Base-by-base conservation (phyloP, 1,140 invertebrate genomes). In the Drosophila insularis region DNA sequence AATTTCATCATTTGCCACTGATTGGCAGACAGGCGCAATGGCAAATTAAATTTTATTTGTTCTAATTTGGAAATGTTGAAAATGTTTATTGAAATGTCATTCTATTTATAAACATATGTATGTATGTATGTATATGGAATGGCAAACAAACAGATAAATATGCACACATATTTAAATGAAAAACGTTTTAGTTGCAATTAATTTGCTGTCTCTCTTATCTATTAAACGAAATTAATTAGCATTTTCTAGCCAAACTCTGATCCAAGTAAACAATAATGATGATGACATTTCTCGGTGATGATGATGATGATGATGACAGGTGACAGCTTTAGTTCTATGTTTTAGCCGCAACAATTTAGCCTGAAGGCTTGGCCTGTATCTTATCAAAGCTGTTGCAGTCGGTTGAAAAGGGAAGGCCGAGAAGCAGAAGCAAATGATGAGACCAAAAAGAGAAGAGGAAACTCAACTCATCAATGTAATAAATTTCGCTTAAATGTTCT, bases 401-500 rank as follows among this genome's bases (percentile, higher is more conserved):
- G 43, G 43, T 50, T 17, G 27, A 11, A 50, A 21, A 1, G 35
- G 35, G 10, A 37, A 37, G 35, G 0, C 10, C 2, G 21, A 46
- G 14, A 8, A 35, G 8, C 4, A 46, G 37, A 37, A 11, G 32
- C 43, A 50, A 50, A 50, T 35, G 23, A n/a, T 13, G 39, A 17
- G 35, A 11, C 53, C 32, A 50, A 68, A 53, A 50, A 46, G 21
- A 64, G 68, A 59, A n/a, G 39, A 27, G 39, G 60, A 68, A 54
- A 40, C 46, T 58, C 56, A 63, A 65, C 67, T 73, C 62, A 78
- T 74, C 64, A 65, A 68, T 43, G 85, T 65, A 84, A 89, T 89
- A 89, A 89, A 89, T 84, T 75, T 75, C 63, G 68, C 84, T 80
- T 84, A 89, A 89, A 89, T 89, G 80, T 65, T 66, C 82, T 66